Evolutionary conservation across 2,113 vertebrate species (phyloP).

Genomic region (Benitochromis conjunctus): DNA sequence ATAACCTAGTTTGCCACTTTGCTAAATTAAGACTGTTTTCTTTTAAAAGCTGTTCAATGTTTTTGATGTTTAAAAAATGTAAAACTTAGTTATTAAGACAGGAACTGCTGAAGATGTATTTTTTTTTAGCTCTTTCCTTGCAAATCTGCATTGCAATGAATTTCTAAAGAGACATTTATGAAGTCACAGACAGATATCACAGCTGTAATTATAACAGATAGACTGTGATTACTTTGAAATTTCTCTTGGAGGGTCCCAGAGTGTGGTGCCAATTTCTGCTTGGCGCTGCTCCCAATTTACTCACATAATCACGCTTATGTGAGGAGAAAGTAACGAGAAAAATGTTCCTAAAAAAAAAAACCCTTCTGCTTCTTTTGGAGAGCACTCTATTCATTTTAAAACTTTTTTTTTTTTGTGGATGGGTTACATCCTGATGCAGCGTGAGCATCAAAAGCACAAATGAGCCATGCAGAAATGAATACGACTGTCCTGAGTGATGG

Average conservation of each 20-base stretch:
- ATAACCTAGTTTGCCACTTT: conserved; percentile 3
- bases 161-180: conserved; percentile 4
- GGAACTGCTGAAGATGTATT: not conserved
- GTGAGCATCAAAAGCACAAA: not conserved
- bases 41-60: not conserved
- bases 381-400: not conserved
- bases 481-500: not conserved
- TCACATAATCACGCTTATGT: not conserved
- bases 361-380: not conserved
- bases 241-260: not conserved
- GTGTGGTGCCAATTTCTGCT: not conserved
- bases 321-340: not conserved
- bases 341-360: not conserved
- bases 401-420: not conserved
- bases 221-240: conserved; percentile 24
- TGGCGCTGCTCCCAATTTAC: conserved; percentile 12
- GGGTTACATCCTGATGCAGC: not conserved
- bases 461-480: not conserved
- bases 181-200: conserved; percentile 2
- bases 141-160: not conserved
- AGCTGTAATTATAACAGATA: conserved; percentile 35
- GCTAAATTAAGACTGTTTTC: not conserved
- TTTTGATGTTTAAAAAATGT: conserved; percentile 3
- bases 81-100: not conserved
- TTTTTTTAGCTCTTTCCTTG: not conserved